Conservation (phyloP, 2,888 invertebrate genomes). For the Dolichopus griseipennis region DNA sequence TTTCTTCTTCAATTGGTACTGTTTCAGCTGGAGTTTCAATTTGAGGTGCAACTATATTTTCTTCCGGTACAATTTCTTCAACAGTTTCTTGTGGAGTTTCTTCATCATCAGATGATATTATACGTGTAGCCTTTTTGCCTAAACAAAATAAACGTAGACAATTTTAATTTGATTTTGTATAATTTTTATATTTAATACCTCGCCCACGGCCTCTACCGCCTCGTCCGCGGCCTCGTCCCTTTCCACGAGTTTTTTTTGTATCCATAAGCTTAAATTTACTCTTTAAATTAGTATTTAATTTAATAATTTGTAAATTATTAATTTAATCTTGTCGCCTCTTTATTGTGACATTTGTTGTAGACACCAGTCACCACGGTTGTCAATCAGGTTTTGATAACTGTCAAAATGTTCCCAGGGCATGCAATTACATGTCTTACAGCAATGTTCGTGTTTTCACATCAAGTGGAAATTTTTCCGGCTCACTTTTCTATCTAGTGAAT, state of each 20-base stretch:
- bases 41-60: background rate
- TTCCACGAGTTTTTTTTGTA: slow-evolving; percentile 25
- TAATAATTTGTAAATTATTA: no score
- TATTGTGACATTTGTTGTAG: no score
- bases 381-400: no score
- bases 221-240: slow-evolving; percentile 42
- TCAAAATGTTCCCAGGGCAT: no score
- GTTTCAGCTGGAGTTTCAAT: background rate
- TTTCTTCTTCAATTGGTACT: slow-evolving; percentile 11
- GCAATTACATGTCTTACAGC: no score
- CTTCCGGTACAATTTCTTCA: slow-evolving; percentile 22
- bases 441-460: no score
- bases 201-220: slow-evolving; percentile 67
- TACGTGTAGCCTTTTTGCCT: slow-evolving; percentile 53
- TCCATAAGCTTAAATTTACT: background rate
- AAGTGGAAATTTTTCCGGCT: no score
- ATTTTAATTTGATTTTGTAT: slow-evolving; percentile 42
- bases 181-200: slow-evolving; percentile 49
- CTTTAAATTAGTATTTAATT: no score
- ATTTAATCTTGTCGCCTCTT: no score
- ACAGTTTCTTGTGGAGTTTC: slow-evolving; percentile 35
- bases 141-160: background rate
- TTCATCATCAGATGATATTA: slow-evolving; percentile 55
- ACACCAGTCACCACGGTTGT: no score
- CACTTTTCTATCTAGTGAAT: no score